phyloP scores from a whole-genome alignment of 1,140 invertebrate genomes.

The Drosophila lowei region DNA sequence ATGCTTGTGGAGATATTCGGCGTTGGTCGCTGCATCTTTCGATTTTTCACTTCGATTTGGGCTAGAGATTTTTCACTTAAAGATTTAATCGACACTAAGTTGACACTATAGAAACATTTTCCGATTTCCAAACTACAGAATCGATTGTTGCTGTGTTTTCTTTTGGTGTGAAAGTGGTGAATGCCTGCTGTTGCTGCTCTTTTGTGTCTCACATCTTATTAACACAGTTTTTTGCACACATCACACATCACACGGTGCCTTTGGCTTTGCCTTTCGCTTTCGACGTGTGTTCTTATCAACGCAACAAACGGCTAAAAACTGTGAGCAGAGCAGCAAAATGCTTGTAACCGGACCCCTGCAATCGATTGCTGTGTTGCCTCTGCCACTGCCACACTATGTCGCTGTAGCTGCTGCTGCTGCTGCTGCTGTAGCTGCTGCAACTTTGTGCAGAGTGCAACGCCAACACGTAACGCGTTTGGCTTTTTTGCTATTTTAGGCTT shows the following conservation, averaged over 20 bases:
- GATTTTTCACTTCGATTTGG: constrained; percentile 5
- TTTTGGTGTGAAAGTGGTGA: constrained; percentile 1
- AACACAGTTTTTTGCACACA: constrained; percentile 5
- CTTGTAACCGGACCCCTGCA: constrained; percentile 59
- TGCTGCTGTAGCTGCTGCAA: constrained; percentile 45
- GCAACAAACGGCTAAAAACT: constrained; percentile 72
- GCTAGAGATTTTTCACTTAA: neutral
- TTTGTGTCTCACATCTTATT: constrained; percentile 24
- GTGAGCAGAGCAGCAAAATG: constrained; percentile 48
- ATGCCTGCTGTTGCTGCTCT: neutral
- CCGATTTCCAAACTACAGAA: neutral
- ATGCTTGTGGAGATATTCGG: constrained; percentile 70
- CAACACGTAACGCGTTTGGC: constrained; percentile 57
- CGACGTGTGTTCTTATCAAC: constrained; percentile 65
- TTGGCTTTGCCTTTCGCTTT: constrained; percentile 37
- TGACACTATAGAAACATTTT: too few relatives aligned
- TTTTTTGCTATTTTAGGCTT: constrained; percentile 73
- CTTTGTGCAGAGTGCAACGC: constrained; percentile 36
- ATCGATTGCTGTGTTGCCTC: constrained; percentile 43
- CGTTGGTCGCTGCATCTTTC: constrained; percentile 65
- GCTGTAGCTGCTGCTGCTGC: constrained; percentile 24
- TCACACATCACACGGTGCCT: too few relatives aligned
- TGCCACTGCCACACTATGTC: too few relatives aligned
- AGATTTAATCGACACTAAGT: neutral
- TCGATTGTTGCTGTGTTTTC: constrained; percentile 1